Evolutionary conservation across 2,888 invertebrate genomes (phyloP).

Genomic region (Entomobrya multifasciata): DNA sequence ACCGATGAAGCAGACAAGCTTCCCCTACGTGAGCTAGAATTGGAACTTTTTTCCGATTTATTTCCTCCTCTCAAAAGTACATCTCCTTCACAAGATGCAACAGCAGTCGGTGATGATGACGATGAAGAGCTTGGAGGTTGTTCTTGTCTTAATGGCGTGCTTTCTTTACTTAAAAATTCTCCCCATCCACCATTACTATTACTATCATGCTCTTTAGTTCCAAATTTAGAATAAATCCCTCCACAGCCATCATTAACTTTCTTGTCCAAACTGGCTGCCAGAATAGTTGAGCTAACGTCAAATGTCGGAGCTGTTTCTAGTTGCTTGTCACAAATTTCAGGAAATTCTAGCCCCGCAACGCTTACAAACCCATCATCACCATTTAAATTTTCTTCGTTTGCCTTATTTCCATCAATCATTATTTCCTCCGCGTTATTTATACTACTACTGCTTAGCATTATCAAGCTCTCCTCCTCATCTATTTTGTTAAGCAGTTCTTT

Average conservation of each 20-base stretch:
- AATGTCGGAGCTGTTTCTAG: not conserved
- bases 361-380: not conserved
- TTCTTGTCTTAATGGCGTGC: slow-evolving; percentile 24
- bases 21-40: slow-evolving; percentile 31
- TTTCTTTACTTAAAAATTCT: slow-evolving; percentile 26
- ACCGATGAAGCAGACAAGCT: not conserved
- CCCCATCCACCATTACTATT: slow-evolving; percentile 2
- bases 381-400: not conserved
- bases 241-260: not conserved
- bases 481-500: slow-evolving; percentile 5
- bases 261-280: not conserved
- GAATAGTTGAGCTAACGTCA: not conserved
- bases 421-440: not conserved
- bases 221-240: slow-evolving; percentile 49
- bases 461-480: slow-evolving; percentile 3
- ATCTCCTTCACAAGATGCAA: not conserved
- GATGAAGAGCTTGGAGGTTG: not conserved
- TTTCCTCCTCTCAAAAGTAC: not conserved
- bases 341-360: slow-evolving; percentile 21
- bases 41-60: not conserved
- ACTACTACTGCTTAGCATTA: not conserved
- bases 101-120: not conserved
- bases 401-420: slow-evolving; percentile 5
- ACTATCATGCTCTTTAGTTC: not conserved
- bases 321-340: slow-evolving; percentile 26